Percentiles rank a stretch among this genome's conserved stretches.
phyloP scores from a whole-genome alignment of 2,113 vertebrate species.

The Myiozetetes cayanensis region DNA sequence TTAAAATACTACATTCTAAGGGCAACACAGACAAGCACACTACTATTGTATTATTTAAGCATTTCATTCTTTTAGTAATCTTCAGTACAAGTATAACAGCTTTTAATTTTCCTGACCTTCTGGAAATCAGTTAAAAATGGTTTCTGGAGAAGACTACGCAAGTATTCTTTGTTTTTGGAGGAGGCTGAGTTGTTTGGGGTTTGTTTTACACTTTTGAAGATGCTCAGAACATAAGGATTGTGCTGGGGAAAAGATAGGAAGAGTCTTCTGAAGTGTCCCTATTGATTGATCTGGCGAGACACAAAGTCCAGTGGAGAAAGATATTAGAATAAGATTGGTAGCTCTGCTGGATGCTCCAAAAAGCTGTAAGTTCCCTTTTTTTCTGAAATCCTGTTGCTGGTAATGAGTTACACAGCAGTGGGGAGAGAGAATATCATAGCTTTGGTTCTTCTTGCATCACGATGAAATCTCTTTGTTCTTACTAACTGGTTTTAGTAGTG shows the following conservation, averaged over 20 bases:
- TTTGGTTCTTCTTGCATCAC: conserved; percentile 21
- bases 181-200: conserved; percentile 4
- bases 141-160: conserved; percentile 64
- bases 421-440: neutral
- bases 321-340: conserved; percentile 38
- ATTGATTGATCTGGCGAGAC: conserved; percentile 39
- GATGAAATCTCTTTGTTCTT: conserved; percentile 61
- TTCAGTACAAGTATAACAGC: conserved; percentile 37
- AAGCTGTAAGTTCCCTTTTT: conserved; percentile 21
- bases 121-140: conserved; percentile 53
- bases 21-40: conserved; percentile 73
- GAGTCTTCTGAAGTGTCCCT: conserved; percentile 56
- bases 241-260: conserved; percentile 40
- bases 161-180: conserved; percentile 47
- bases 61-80: conserved; percentile 54
- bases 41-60: conserved; percentile 64
- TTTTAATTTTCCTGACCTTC: conserved; percentile 64
- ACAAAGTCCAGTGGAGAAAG: conserved; percentile 37
- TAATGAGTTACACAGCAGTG: conserved; percentile 2
- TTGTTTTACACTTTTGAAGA: conserved; percentile 44
- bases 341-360: conserved; percentile 29
- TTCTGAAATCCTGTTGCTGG: conserved; percentile 6
- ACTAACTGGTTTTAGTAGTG: conserved; percentile 70
- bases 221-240: conserved; percentile 59
- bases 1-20: conserved; percentile 53